These are phyloP conservation scores for Sesia bembeciformis DNA, from an alignment of 2,888 invertebrate genomes.

Conservation along the genomic window DNA sequence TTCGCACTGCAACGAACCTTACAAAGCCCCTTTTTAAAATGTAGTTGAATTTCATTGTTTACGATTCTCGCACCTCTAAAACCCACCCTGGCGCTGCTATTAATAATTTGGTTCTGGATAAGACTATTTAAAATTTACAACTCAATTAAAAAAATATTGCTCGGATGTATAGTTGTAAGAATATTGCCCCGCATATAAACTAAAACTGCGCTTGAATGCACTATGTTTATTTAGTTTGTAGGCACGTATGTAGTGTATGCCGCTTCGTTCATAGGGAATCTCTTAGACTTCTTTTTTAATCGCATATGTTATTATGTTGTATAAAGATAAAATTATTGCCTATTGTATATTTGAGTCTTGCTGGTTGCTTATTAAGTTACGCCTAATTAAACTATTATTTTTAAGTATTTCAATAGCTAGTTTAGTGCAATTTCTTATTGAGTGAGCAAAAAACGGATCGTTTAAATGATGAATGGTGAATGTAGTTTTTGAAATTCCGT, in stretches of 20 bases:
- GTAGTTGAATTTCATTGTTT: not conserved
- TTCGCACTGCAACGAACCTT: too few species aligned
- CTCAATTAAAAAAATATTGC: not conserved
- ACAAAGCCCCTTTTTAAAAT: not conserved
- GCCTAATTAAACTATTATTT: too few species aligned
- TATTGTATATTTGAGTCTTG: too few species aligned
- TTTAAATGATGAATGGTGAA: not conserved
- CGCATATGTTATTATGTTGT: not conserved
- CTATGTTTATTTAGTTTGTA: not conserved
- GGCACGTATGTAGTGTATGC: not conserved
- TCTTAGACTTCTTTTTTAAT: not conserved
- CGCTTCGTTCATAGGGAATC: not conserved
- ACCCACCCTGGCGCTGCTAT: not conserved
- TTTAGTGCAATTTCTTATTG: not conserved
- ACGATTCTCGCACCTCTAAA: not conserved
- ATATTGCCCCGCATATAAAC: too few species aligned
- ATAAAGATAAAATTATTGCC: too few species aligned
- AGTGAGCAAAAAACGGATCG: not conserved
- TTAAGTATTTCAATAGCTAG: not conserved
- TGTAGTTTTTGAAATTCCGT: not conserved
- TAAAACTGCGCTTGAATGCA: too few species aligned
- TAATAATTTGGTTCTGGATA: not conserved
- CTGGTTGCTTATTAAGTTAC: too few species aligned
- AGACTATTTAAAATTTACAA: not conserved
- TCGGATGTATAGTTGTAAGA: not conserved